Percentiles rank a stretch among this genome's conserved stretches.
Evolutionary conservation across 2,888 invertebrate species (phyloP).

Genomic region (Lasioglossum lativentre): DNA sequence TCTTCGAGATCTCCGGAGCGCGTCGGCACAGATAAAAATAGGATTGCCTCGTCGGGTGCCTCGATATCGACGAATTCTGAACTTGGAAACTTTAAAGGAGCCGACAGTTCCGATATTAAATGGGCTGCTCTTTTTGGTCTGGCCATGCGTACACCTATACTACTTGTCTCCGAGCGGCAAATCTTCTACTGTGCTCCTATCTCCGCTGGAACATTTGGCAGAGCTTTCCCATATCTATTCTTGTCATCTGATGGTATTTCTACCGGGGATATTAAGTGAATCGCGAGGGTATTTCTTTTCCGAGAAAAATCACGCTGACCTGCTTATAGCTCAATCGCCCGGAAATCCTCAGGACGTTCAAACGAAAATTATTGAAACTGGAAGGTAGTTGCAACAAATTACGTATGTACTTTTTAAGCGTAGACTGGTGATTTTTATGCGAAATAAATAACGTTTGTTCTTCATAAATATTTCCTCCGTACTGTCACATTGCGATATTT

Average conservation of each 20-base stretch:
- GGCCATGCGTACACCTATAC: conserved; percentile 3
- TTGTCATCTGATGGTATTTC: conserved; percentile 5
- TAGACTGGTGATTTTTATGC: background rate
- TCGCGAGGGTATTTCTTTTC: conserved; percentile 6
- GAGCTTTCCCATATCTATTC: conserved; percentile 18
- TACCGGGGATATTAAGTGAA: conserved; percentile 16
- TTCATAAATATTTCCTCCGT: background rate
- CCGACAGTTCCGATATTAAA: conserved; percentile 31
- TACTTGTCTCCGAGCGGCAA: conserved; percentile 19
- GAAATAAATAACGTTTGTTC: background rate
- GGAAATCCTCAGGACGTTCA: background rate
- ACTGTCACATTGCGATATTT: background rate
- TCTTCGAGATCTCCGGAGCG: conserved; percentile 24
- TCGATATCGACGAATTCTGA: conserved; percentile 36
- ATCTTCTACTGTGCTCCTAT: background rate
- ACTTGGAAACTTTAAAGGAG: conserved; percentile 28
- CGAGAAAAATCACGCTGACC: background rate
- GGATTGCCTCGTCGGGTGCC: conserved; percentile 9
- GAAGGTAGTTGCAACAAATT: background rate
- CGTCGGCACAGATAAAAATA: conserved; percentile 40
- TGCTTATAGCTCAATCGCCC: background rate
- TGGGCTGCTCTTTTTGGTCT: conserved; percentile 26
- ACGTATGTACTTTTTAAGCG: background rate
- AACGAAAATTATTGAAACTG: background rate
- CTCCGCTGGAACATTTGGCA: conserved; percentile 12